Percentiles rank a stretch among this genome's conserved stretches.
Conservation (phyloP, 2,797 vertebrate genomes). For the Hemibagrus guttatus region DNA sequence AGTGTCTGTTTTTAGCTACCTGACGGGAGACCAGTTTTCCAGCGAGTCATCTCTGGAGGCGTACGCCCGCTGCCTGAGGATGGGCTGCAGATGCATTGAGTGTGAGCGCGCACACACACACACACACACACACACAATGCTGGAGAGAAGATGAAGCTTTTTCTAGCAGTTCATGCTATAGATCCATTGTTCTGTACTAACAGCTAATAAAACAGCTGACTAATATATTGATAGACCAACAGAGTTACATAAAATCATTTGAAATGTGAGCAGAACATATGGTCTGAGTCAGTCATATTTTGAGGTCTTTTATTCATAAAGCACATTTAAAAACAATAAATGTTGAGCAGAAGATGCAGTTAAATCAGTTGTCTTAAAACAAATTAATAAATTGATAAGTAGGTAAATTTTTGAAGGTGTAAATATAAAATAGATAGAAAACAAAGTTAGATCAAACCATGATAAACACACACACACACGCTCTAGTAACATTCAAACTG, state of each 20-base stretch:
- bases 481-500: no score
- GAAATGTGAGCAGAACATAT: not conserved
- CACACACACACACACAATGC: not conserved
- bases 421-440: not conserved
- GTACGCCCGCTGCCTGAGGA: constrained; percentile 93
- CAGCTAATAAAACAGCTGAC: not conserved
- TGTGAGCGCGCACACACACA: constrained; percentile 72
- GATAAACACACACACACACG: no score
- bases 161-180: not conserved
- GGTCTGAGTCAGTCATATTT: not conserved
- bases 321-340: not conserved
- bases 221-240: not conserved
- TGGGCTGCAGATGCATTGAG: constrained; percentile 98
- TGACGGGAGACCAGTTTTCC: constrained; percentile 98
- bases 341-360: not conserved
- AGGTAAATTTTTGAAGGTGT: not conserved
- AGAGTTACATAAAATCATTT: not conserved
- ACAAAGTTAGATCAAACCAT: not conserved
- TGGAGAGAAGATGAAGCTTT: not conserved
- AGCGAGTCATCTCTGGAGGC: constrained; percentile 99
- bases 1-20: constrained; percentile 76
- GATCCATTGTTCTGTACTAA: not conserved
- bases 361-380: not conserved
- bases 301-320: not conserved
- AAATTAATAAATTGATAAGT: not conserved